phyloP scores from a whole-genome alignment of 2,888 invertebrate genomes.

The Cosmia pyralina region DNA sequence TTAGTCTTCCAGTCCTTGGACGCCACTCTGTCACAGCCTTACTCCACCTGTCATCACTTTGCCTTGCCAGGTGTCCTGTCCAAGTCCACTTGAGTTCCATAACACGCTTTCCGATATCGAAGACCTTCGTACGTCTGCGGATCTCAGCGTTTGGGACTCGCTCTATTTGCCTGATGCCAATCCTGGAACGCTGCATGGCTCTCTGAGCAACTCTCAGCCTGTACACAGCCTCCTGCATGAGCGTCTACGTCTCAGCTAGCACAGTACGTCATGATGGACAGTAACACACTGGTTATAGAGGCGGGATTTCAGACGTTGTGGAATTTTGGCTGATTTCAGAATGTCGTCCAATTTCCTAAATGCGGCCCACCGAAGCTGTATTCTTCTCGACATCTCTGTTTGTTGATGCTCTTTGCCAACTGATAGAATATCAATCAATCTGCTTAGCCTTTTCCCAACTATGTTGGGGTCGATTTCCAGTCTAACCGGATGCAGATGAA shows the following conservation, averaged over 20 bases:
- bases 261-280: background rate
- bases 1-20: background rate
- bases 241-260: too few relatives aligned
- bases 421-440: background rate
- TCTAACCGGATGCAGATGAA: too few relatives aligned
- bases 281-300: background rate
- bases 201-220: background rate
- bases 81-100: background rate
- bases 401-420: background rate
- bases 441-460: too few relatives aligned
- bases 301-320: background rate
- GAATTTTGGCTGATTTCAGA: background rate
- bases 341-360: background rate
- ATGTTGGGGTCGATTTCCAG: too few relatives aligned
- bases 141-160: background rate
- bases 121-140: too few relatives aligned
- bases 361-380: background rate
- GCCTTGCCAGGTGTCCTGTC: background rate
- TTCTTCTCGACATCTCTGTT: background rate
- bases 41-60: background rate
- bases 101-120: background rate
- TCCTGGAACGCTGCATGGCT: background rate
- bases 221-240: background rate
- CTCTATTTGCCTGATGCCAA: background rate
- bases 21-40: background rate